Evolutionary conservation across 2,113 vertebrate genomes (phyloP).

Genomic region (Paracyprichromis sp.): DNA sequence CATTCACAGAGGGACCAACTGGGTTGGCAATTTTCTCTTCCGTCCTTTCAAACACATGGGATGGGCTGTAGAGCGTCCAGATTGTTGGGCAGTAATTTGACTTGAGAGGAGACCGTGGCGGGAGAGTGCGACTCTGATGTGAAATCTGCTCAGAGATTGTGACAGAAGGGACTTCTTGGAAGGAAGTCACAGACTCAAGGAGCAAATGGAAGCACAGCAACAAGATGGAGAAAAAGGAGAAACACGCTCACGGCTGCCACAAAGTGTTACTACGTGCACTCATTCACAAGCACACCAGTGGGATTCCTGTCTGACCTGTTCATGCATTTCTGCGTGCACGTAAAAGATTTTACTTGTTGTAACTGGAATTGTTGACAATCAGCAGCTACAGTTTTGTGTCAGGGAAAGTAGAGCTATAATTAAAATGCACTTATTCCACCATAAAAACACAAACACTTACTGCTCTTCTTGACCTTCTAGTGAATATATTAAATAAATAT

Average conservation of each 20-base stretch:
- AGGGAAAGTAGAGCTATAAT: background rate
- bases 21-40: conserved; percentile 1
- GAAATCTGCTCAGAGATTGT: conserved; percentile 8
- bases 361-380: background rate
- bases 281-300: background rate
- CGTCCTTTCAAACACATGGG: background rate
- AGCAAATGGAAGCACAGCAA: background rate
- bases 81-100: conserved; percentile 35
- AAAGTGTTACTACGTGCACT: background rate
- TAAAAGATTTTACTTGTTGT: background rate
- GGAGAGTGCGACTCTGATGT: conserved; percentile 11
- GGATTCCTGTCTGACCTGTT: background rate
- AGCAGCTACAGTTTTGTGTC: background rate
- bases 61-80: conserved; percentile 10
- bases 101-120: conserved; percentile 2
- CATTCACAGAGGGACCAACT: background rate
- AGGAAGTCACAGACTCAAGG: conserved; percentile 13
- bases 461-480: background rate
- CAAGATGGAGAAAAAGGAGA: background rate
- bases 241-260: background rate
- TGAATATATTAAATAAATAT: background rate
- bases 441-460: background rate
- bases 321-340: background rate
- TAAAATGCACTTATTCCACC: background rate
- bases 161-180: conserved; percentile 24